Evolutionary conservation across 1,140 invertebrate species (phyloP).

Genomic region (Drosophila suzukii): DNA sequence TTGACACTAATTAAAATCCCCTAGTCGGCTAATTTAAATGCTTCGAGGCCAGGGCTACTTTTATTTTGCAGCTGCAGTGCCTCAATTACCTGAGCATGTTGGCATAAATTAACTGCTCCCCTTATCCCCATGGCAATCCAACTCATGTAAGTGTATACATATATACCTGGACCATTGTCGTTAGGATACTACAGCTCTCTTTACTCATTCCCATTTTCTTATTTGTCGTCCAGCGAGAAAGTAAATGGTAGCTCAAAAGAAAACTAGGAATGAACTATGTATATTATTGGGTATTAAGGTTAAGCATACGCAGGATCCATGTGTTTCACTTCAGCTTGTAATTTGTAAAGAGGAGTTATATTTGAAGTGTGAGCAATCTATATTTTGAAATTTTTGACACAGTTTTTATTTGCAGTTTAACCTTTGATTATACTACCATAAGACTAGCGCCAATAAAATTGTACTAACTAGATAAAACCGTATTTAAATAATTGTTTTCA

Average conservation of each 20-base stretch:
- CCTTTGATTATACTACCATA: too few species aligned
- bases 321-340: neutral
- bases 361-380: too few species aligned
- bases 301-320: too few species aligned
- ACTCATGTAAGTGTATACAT: neutral
- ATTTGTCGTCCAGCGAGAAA: slow-evolving; percentile 17
- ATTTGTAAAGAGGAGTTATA: too few species aligned
- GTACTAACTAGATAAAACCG: too few species aligned
- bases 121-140: slow-evolving; percentile 29
- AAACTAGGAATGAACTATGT: too few species aligned
- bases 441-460: too few species aligned
- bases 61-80: slow-evolving; percentile 34
- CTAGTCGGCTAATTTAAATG: slow-evolving; percentile 71
- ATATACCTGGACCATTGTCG: slow-evolving; percentile 20
- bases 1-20: slow-evolving; percentile 77
- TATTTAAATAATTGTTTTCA: too few species aligned
- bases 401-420: too few species aligned
- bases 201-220: slow-evolving; percentile 4
- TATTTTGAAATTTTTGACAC: too few species aligned
- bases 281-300: too few species aligned
- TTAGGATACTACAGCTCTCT: neutral
- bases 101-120: slow-evolving; percentile 59
- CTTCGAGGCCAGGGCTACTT: slow-evolving; percentile 34
- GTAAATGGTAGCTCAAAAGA: neutral
- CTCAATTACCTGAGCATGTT: slow-evolving; percentile 62